phyloP scores from a whole-genome alignment of 2,888 invertebrate species.

The Lordiphosa fenestrarum region DNA sequence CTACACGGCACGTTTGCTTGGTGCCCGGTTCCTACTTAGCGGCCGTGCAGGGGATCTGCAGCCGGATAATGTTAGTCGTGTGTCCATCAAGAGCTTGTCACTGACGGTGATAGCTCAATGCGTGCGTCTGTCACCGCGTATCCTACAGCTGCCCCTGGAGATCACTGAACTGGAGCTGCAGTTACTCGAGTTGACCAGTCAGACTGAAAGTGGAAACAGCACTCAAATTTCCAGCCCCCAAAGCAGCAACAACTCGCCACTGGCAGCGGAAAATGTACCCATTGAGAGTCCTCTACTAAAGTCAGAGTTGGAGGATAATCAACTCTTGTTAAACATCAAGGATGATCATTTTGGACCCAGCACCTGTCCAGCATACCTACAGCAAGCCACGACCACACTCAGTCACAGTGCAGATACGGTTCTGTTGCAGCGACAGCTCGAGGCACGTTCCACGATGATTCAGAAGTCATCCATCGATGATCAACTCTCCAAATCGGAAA shows the following conservation, averaged over 20 bases:
- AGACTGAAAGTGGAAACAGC: constrained; percentile 19
- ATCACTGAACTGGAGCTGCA: constrained; percentile 81
- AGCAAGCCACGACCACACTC: constrained; percentile 53
- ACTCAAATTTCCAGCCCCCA: constrained; percentile 63
- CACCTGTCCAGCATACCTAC: constrained; percentile 69
- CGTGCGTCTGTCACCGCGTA: constrained; percentile 86
- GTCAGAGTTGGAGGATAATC: constrained; percentile 58
- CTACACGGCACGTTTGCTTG: constrained; percentile 78
- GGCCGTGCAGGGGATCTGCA: constrained; percentile 82
- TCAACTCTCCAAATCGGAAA: constrained; percentile 77
- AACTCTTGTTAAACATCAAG: constrained; percentile 82
- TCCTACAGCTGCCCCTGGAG: constrained; percentile 85
- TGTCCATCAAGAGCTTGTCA: constrained; percentile 94
- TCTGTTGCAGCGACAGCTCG: constrained; percentile 49
- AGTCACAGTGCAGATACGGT: constrained; percentile 77
- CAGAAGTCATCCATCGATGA: constrained; percentile 33
- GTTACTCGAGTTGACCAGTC: constrained; percentile 28
- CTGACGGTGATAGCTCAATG: constrained; percentile 89
- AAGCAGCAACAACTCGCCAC: constrained; percentile 64
- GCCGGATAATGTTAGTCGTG: constrained; percentile 88
- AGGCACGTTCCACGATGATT: constrained; percentile 16
- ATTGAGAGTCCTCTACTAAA: constrained; percentile 42
- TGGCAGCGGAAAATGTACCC: constrained; percentile 61
- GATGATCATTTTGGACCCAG: constrained; percentile 84
- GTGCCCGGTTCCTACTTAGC: constrained; percentile 77